These are phyloP conservation scores for Syngnathus floridae DNA, from an alignment of 2,113 vertebrate species.

Conservation along the genomic window DNA sequence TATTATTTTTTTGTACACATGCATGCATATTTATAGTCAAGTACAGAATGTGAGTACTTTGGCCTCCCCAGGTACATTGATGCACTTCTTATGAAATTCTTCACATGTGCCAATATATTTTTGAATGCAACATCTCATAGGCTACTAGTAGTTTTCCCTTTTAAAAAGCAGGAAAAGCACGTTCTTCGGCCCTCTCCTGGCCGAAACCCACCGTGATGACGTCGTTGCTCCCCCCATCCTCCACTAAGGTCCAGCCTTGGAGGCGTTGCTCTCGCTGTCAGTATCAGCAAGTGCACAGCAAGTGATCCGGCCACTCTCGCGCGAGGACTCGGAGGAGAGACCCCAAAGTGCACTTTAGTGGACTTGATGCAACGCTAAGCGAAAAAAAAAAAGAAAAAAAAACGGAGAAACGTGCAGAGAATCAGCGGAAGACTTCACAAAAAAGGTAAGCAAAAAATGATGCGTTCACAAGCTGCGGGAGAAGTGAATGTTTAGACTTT, in stretches of 20 bases:
- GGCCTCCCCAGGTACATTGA: no score
- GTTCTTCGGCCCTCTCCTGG: background rate
- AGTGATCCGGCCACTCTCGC: constrained; percentile 25
- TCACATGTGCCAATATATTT: background rate
- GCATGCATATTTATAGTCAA: no score
- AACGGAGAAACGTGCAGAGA: background rate
- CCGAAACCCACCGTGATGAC: background rate
- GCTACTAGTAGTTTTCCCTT: background rate
- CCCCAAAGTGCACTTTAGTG: background rate
- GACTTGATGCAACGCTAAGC: constrained; percentile 3
- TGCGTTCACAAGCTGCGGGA: background rate
- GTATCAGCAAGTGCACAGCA: constrained; percentile 54
- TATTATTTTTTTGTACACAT: background rate
- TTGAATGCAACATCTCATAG: background rate
- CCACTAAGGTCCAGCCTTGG: constrained; percentile 39
- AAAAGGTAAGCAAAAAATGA: background rate
- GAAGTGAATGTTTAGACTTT: background rate
- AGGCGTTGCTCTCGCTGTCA: constrained; percentile 48
- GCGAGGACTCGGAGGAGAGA: constrained; percentile 11
- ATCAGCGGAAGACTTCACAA: background rate
- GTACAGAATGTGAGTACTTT: no score
- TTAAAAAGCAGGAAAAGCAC: background rate
- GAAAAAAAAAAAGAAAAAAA: background rate
- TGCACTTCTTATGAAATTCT: background rate
- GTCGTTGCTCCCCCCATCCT: background rate